Base-by-base conservation (phyloP, 2,888 invertebrate species). In the Caenorhabditis sp. region DNA sequence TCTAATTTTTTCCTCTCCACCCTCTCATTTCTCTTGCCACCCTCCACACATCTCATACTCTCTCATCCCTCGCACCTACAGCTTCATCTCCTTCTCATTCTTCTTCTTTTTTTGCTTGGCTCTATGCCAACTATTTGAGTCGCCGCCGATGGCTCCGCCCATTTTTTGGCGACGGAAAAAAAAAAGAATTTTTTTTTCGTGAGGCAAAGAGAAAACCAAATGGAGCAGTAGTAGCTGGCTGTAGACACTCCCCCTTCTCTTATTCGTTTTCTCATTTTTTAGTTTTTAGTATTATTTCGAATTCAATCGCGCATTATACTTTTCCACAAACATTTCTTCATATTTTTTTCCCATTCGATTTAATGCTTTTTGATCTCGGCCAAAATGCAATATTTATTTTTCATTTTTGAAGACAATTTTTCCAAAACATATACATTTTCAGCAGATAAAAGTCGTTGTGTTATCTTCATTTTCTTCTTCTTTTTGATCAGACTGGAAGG, bases 1-100 rank as follows among this genome's bases (percentile, higher is more conserved):
- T 50, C 56, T 56, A 61, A 10, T 43, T 43, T 17, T 53, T 66
- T 27, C 23, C 25, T 63, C 63, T 63, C 61, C 62, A n/a, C n/a
- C n/a, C 63, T 56, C 60, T 56, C 59, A 43, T 23, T n/a, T n/a
- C n/a, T n/a, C n/a, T n/a, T 53, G 38, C 36, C 43, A 21, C 63
- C 62, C 31, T 57, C 64, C 38, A 1, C 38, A 36, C 59, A 31
- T 50, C 69, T 61, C 59, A 23, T 14, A 43, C 23, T 52, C 43
- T 66, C 38, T 58, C 17, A 31, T 60, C 53, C 53, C 31, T 50
- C 63, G 53, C 23, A 31, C 53, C 25, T 60, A 31, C 31, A 26
- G 52, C 53, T 26, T n/a, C 59, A 50, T 8, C 26, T 26, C 17
- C n/a, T 53, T 25, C 50, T 43, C 43, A 21, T 64, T 38, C 50